Percentiles rank a stretch among this genome's conserved stretches.
Conservation (phyloP, 2,113 vertebrate species). For the Glaucidium brasilianum region DNA sequence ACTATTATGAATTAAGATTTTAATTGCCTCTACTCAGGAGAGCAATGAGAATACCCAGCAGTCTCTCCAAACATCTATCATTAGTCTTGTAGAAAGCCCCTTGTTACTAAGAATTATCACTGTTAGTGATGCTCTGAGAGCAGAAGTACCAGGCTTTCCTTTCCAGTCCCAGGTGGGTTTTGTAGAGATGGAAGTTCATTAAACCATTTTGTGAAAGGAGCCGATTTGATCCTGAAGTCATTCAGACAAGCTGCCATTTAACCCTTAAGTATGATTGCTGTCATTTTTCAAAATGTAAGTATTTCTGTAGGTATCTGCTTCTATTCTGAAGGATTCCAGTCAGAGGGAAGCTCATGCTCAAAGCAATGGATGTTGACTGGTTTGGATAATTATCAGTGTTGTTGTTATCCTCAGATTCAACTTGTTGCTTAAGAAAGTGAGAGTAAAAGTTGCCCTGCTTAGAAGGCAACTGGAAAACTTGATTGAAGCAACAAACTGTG, state of each 20-base stretch:
- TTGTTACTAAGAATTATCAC: not conserved
- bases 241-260: not conserved
- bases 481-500: constrained; percentile 3
- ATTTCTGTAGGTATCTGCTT: not conserved
- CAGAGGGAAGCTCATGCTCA: not conserved
- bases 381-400: not conserved
- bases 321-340: not conserved
- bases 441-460: not conserved
- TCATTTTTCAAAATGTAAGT: not conserved
- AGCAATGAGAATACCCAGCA: not conserved
- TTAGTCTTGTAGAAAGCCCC: not conserved
- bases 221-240: not conserved
- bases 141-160: not conserved
- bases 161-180: not conserved
- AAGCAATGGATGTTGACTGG: not conserved
- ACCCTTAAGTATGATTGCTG: not conserved
- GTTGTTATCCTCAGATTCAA: not conserved
- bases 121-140: not conserved
- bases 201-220: not conserved
- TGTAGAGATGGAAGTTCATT: not conserved
- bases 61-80: not conserved
- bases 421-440: not conserved
- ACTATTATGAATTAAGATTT: not conserved
- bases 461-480: constrained; percentile 12
- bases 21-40: not conserved